Evolutionary conservation across 2,888 invertebrate genomes (phyloP).

Genomic region (Drosophila nr. perissopoda): DNA sequence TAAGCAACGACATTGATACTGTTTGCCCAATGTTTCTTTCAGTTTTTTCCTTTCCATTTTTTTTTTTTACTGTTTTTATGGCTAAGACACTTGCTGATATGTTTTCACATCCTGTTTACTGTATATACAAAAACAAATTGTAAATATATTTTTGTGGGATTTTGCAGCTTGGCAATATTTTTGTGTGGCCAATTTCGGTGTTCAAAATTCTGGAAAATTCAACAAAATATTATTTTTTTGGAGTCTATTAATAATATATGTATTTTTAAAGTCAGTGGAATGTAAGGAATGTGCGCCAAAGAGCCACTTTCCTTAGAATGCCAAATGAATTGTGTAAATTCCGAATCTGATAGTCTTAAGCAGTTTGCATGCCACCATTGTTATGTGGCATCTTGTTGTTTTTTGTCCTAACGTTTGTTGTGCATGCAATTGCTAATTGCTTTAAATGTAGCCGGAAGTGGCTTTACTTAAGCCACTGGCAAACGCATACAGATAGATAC

Average conservation of each 20-base stretch:
- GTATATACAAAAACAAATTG: constrained; percentile 7
- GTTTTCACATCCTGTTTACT: not conserved
- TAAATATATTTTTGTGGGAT: constrained; percentile 3
- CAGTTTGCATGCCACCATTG: constrained; percentile 31
- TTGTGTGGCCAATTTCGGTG: constrained; percentile 19
- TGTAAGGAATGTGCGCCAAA: not conserved
- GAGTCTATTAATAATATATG: not conserved
- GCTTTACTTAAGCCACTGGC: constrained; percentile 66
- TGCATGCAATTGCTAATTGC: constrained; percentile 69
- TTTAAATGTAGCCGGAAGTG: constrained; percentile 74
- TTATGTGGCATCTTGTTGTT: not conserved
- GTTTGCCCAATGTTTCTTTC: constrained; percentile 32
- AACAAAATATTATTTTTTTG: constrained; percentile 1
- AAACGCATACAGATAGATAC: constrained; percentile 33
- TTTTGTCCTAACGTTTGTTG: constrained; percentile 23
- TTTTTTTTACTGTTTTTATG: constrained; percentile 8
- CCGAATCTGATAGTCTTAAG: constrained; percentile 20
- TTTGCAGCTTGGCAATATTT: constrained; percentile 16
- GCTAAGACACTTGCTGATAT: constrained; percentile 8
- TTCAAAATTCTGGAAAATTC: constrained; percentile 1
- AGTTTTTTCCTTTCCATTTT: not conserved
- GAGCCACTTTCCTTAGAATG: not conserved
- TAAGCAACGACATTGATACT: constrained; percentile 68
- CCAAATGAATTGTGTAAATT: constrained; percentile 7
- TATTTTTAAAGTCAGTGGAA: not conserved